phyloP scores from a whole-genome alignment of 2,797 vertebrate species.

The Gobionotothen gibberifrons region DNA sequence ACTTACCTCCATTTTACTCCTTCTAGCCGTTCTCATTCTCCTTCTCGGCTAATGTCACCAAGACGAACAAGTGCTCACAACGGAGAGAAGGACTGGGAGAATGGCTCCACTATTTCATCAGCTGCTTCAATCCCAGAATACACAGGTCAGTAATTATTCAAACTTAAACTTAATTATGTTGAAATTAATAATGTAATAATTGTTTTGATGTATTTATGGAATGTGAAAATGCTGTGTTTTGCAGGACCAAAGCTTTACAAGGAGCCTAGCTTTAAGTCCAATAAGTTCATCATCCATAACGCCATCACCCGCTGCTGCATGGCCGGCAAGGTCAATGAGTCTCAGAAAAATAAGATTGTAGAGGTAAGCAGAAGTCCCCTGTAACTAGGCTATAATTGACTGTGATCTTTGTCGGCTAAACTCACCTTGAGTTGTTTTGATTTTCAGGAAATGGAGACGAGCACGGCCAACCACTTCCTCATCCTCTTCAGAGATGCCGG shows the following conservation, averaged over 20 bases:
- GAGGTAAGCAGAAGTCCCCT: slow-evolving; percentile 82
- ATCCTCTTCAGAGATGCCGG: slow-evolving; percentile 93
- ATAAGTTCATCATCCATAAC: slow-evolving; percentile 96
- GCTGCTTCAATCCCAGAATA: slow-evolving; percentile 94
- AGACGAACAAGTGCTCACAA: slow-evolving; percentile 84
- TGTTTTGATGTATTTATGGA: slow-evolving; percentile 24
- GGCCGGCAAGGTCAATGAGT: slow-evolving; percentile 94
- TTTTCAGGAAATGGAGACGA: slow-evolving; percentile 91
- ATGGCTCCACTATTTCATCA: slow-evolving; percentile 90
- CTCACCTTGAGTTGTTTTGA: neutral
- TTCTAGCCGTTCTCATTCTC: slow-evolving; percentile 89
- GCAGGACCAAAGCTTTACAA: slow-evolving; percentile 94
- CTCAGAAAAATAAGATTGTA: slow-evolving; percentile 94
- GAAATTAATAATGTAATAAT: neutral
- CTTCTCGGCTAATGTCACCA: slow-evolving; percentile 89
- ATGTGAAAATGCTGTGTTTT: slow-evolving; percentile 40
- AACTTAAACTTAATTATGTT: neutral
- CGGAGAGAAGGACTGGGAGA: slow-evolving; percentile 93
- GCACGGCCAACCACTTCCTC: slow-evolving; percentile 92
- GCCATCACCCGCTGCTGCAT: slow-evolving; percentile 95
- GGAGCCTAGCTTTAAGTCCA: slow-evolving; percentile 96
- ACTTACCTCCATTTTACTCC: slow-evolving; percentile 3
- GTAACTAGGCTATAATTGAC: slow-evolving; percentile 5
- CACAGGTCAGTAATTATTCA: slow-evolving; percentile 82
- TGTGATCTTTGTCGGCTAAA: slow-evolving; percentile 5